These are phyloP conservation scores for Diplazon laetatorius DNA, from an alignment of 2,888 invertebrate species.

Conservation along the genomic window DNA sequence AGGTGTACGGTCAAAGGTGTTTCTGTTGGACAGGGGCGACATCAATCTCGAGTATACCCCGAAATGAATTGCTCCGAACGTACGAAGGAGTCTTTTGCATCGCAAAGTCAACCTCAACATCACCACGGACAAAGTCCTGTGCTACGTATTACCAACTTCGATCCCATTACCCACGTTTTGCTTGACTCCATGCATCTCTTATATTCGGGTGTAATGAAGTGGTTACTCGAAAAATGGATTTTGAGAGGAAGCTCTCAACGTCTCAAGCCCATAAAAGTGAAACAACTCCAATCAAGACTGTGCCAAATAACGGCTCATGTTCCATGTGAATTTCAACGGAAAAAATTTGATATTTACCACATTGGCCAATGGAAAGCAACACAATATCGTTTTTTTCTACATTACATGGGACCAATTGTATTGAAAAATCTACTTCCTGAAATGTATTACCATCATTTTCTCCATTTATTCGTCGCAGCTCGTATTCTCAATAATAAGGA, in stretches of 20 bases:
- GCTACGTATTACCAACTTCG: slow-evolving; percentile 58
- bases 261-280: not conserved
- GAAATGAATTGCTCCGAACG: slow-evolving; percentile 46
- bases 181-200: slow-evolving; percentile 65
- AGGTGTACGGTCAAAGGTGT: slow-evolving; percentile 55
- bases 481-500: slow-evolving; percentile 7
- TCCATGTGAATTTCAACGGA: slow-evolving; percentile 67
- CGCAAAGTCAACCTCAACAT: slow-evolving; percentile 58
- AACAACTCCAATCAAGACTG: slow-evolving; percentile 31
- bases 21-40: slow-evolving; percentile 31
- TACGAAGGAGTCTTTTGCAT: slow-evolving; percentile 62
- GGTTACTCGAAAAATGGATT: slow-evolving; percentile 30
- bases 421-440: slow-evolving; percentile 44
- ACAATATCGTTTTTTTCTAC: slow-evolving; percentile 62
- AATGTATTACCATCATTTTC: not conserved
- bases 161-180: slow-evolving; percentile 54
- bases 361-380: slow-evolving; percentile 67
- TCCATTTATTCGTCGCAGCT: not conserved
- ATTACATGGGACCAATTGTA: slow-evolving; percentile 54
- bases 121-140: slow-evolving; percentile 46
- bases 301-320: slow-evolving; percentile 49
- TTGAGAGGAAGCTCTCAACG: slow-evolving; percentile 14
- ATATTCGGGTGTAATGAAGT: slow-evolving; percentile 49
- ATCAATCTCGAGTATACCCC: slow-evolving; percentile 48
- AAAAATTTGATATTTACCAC: slow-evolving; percentile 54